A percentile compares a stretch with the other conserved stretches of the same genome.
Evolutionary conservation across 2,113 vertebrate genomes (phyloP).

Genomic region (Vulpes vulpes): DNA sequence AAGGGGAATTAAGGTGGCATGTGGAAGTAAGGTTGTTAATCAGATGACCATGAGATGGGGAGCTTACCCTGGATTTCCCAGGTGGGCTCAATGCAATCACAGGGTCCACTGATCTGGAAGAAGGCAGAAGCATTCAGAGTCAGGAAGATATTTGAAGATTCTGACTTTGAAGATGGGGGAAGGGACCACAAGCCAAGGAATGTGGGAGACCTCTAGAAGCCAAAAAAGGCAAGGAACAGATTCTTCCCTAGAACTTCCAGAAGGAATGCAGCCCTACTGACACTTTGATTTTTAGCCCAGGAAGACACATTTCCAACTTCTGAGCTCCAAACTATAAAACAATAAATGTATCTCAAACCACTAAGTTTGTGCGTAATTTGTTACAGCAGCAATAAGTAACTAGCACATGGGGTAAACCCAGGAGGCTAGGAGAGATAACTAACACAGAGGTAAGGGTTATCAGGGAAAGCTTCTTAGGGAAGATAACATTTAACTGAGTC

Average conservation of each 20-base stretch:
- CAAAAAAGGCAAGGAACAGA: background rate
- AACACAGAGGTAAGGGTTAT: background rate
- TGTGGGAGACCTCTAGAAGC: background rate
- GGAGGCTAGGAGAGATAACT: background rate
- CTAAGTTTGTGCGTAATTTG: background rate
- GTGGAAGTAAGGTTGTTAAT: background rate
- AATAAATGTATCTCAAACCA: background rate
- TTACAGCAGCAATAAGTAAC: background rate
- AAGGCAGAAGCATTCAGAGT: background rate
- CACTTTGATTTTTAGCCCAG: background rate
- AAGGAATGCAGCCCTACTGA: background rate
- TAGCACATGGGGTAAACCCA: background rate
- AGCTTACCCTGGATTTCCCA: background rate
- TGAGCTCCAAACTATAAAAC: background rate
- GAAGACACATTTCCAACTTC: background rate
- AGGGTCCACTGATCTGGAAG: background rate
- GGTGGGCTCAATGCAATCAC: background rate
- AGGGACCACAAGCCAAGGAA: constrained; percentile 18
- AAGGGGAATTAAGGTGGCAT: background rate
- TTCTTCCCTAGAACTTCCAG: background rate
- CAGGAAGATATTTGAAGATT: constrained; percentile 11
- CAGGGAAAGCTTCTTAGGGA: background rate
- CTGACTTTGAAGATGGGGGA: background rate
- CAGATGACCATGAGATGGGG: background rate
- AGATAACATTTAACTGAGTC: background rate